A percentile compares a stretch with the other conserved stretches of the same genome.
Evolutionary conservation across 2,113 vertebrate genomes (phyloP).

Genomic region (Sphaerodactylus townsendi): DNA sequence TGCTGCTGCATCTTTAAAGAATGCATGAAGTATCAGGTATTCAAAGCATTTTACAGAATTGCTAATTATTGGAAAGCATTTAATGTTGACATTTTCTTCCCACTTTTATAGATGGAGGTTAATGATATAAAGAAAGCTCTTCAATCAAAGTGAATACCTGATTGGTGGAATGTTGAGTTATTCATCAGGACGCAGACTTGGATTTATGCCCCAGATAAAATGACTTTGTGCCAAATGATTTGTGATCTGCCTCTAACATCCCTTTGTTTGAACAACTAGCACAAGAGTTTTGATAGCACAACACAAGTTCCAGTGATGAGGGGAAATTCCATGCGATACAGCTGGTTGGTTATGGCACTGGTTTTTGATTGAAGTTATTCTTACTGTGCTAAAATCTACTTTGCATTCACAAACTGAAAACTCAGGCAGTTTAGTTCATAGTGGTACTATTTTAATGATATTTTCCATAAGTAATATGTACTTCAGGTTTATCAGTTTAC

Average conservation of each 20-base stretch:
- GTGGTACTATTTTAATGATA: slow-evolving; percentile 91
- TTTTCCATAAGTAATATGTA: slow-evolving; percentile 86
- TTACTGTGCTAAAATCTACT: slow-evolving; percentile 82
- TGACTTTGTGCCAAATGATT: slow-evolving; percentile 94
- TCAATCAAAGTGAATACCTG: slow-evolving; percentile 87
- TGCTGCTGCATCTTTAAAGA: neutral
- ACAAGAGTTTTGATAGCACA: slow-evolving; percentile 82
- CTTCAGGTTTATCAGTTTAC: slow-evolving; percentile 85
- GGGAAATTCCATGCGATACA: slow-evolving; percentile 62
- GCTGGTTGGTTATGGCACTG: slow-evolving; percentile 64
- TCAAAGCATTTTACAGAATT: slow-evolving; percentile 8
- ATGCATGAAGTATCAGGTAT: neutral
- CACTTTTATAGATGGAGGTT: slow-evolving; percentile 88
- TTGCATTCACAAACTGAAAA: slow-evolving; percentile 80
- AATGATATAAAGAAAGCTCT: slow-evolving; percentile 97
- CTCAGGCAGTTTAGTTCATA: slow-evolving; percentile 83
- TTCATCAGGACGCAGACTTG: slow-evolving; percentile 76
- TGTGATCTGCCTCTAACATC: slow-evolving; percentile 78
- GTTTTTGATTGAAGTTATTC: slow-evolving; percentile 75
- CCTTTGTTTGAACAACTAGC: slow-evolving; percentile 79
- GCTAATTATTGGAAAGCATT: neutral
- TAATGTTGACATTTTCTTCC: slow-evolving; percentile 30
- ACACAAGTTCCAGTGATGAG: slow-evolving; percentile 72
- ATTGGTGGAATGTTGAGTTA: slow-evolving; percentile 73
- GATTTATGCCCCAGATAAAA: slow-evolving; percentile 83